A percentile compares a stretch with the other conserved stretches of the same genome.
phyloP scores from a whole-genome alignment of 2,888 invertebrate species.

The Mythimna albipuncta region DNA sequence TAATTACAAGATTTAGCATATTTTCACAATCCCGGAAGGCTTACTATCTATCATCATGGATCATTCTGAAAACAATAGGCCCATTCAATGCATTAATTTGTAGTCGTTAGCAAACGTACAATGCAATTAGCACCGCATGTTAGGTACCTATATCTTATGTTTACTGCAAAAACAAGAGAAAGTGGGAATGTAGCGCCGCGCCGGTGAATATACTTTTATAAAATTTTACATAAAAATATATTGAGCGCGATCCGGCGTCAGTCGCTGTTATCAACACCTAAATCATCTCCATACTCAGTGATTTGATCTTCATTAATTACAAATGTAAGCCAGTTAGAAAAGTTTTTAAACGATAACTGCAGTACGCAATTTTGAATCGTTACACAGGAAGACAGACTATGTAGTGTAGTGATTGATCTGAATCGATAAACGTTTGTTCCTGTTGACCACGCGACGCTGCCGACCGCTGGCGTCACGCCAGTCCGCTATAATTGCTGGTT shows the following conservation, averaged over 20 bases:
- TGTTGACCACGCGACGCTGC: conserved; percentile 82
- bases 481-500: conserved; percentile 97
- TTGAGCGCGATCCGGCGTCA: not conserved
- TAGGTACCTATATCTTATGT: conserved; percentile 21
- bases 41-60: conserved; percentile 34
- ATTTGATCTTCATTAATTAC: not conserved
- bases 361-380: conserved; percentile 5
- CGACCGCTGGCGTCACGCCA: conserved; percentile 93
- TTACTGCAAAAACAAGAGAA: conserved; percentile 32
- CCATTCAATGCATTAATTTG: conserved; percentile 43
- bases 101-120: conserved; percentile 30
- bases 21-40: conserved; percentile 43
- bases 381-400: conserved; percentile 62
- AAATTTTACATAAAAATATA: conserved; percentile 12
- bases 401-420: conserved; percentile 80
- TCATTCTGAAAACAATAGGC: conserved; percentile 58
- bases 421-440: conserved; percentile 84
- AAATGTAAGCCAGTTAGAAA: not conserved
- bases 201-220: conserved; percentile 6
- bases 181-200: conserved; percentile 18
- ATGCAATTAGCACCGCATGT: conserved; percentile 51
- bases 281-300: not conserved
- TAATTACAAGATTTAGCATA: conserved; percentile 31
- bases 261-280: not conserved
- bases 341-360: not conserved